These are phyloP conservation scores for Pantherophis alleghaniensis DNA, from an alignment of 2,797 vertebrate genomes.

Conservation along the genomic window DNA sequence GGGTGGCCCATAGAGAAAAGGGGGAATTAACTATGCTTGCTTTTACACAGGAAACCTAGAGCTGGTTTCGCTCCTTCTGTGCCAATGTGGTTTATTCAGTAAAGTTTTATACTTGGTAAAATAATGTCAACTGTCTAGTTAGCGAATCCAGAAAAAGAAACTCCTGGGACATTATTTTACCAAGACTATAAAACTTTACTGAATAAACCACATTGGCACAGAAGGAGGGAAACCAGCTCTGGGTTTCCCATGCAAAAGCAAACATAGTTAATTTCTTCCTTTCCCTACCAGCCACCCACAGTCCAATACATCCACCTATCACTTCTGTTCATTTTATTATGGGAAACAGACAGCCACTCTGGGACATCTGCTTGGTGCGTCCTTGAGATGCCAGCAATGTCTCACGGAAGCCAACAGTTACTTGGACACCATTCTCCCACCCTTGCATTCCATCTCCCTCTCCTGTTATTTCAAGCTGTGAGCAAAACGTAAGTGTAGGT, in stretches of 20 bases:
- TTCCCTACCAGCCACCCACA: background rate
- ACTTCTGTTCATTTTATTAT: background rate
- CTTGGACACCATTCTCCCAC: background rate
- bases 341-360: background rate
- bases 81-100: background rate
- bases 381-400: background rate
- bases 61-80: background rate
- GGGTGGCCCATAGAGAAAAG: background rate
- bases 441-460: background rate
- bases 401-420: background rate
- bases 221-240: background rate
- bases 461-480: background rate
- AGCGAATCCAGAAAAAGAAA: background rate
- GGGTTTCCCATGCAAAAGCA: background rate
- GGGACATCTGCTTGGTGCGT: background rate
- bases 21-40: background rate
- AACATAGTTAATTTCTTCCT: background rate
- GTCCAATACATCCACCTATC: background rate
- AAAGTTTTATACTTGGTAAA: background rate
- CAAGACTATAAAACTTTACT: background rate
- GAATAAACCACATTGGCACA: background rate
- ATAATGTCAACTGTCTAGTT: background rate
- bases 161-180: background rate
- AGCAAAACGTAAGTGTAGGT: background rate
- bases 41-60: background rate